Base-by-base conservation (phyloP, 2,113 vertebrate species). In the Rissa tridactyla region DNA sequence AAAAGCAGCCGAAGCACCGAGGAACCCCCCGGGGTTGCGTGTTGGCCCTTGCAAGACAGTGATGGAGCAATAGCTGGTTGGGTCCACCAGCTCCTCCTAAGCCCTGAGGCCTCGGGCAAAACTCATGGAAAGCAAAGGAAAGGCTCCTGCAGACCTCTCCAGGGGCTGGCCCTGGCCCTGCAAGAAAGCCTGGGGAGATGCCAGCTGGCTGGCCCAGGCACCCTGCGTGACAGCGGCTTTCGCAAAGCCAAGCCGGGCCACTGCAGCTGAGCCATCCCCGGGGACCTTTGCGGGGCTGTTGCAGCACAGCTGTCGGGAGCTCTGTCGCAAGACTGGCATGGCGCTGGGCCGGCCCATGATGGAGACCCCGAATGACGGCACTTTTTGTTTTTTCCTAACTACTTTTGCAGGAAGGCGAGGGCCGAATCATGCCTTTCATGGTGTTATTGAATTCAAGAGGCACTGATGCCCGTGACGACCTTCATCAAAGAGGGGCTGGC, bases 121-220 rank as follows among this genome's bases (percentile, higher is more conserved):
- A 95, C 94, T 96, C 94, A 95, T 94, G 96, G 96, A 97, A 96
- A 95, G 96, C 92, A 85, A 94, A 96, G 86, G 73, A 76, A 76
- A 94, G 78, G 75, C 87, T 96, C 91, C 84, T 92, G 84, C 75
- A 89, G 58, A 94, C 36, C 64, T 94, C 93, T 49, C 49, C 44
- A 91, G 90, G 55, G 94, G 90, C 82, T 77, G 66, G 75, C 58
- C 40, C 64, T 42, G 44, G 60, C 70, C 76, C 75, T 90, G 76
- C 54, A 88, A 83, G 85, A 68, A 96, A 85, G 75, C 34, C 90
- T 93, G 96, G 68, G 82, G 55, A 86, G 64, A 30, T 70, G 96
- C 95, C 96, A 96, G 93, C 85, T 96, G 96, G 94, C 85, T 96
- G 96, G 92, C 90, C 62, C 4, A 15, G 93, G 92, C 90, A 86